Evolutionary conservation across 2,797 vertebrate genomes (phyloP).

Genomic region (Gorsachius magnificus): DNA sequence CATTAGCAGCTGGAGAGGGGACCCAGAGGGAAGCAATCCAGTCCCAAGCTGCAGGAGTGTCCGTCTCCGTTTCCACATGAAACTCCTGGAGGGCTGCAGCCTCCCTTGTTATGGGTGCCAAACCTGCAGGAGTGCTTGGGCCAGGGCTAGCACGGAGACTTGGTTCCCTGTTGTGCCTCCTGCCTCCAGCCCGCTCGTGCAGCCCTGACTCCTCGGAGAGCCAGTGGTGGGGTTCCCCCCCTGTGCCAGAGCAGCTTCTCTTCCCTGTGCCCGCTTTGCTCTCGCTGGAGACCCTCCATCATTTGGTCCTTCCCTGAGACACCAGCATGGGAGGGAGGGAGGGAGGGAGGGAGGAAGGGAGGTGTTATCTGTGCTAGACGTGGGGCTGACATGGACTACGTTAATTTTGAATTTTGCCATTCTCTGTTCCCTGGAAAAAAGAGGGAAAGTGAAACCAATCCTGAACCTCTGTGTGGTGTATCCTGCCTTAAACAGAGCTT

Average conservation of each 20-base stretch:
- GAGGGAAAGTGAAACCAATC: not conserved
- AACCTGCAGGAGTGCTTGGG: not conserved
- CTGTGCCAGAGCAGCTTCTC: not conserved
- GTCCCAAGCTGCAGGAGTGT: not conserved
- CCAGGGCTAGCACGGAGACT: not conserved
- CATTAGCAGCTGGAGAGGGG: not conserved
- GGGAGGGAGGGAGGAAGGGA: not conserved
- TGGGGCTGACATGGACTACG: accelerated
- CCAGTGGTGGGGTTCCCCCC: accelerated
- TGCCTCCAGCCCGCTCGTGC: not conserved
- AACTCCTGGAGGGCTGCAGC: not conserved
- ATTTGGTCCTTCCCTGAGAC: not conserved
- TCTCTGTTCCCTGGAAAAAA: not conserved
- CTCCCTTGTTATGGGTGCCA: not conserved
- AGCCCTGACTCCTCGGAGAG: not conserved
- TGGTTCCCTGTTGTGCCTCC: not conserved
- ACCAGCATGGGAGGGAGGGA: not conserved
- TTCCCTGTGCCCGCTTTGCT: not conserved
- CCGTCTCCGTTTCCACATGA: not conserved
- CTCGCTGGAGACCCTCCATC: not conserved
- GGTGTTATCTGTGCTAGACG: accelerated
- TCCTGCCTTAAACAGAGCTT: not conserved
- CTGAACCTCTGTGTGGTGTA: not conserved
- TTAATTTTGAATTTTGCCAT: not conserved
- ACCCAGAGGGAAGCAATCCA: not conserved